A percentile compares a stretch with the other conserved stretches of the same genome.
These are phyloP conservation scores for Hiodon alosoides DNA, from an alignment of 2,113 vertebrate species.

Conservation along the genomic window DNA sequence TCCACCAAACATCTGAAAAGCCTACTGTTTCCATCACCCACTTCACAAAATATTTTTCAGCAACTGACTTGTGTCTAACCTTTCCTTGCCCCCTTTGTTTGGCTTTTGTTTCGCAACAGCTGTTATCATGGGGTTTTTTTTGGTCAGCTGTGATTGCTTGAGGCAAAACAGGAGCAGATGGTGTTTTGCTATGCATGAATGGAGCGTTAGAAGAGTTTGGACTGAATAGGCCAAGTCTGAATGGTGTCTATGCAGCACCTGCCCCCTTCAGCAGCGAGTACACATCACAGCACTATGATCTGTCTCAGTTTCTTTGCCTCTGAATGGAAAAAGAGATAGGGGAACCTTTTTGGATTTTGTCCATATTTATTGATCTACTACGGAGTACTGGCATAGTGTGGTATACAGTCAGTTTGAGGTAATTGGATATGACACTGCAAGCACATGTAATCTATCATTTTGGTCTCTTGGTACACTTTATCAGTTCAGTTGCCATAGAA, in stretches of 20 bases:
- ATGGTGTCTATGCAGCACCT: slow-evolving; percentile 99
- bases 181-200: slow-evolving; percentile 99
- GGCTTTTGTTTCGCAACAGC: slow-evolving; percentile 99
- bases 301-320: slow-evolving; percentile 71
- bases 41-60: slow-evolving; percentile 74
- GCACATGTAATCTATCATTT: slow-evolving; percentile 87
- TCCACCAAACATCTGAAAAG: slow-evolving; percentile 59
- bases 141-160: slow-evolving; percentile 99
- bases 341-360: slow-evolving; percentile 70
- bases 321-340: slow-evolving; percentile 41
- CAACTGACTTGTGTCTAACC: slow-evolving; percentile 89
- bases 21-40: slow-evolving; percentile 68
- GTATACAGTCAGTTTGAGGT: slow-evolving; percentile 89
- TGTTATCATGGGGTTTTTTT: slow-evolving; percentile 89
- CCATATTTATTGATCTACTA: slow-evolving; percentile 96
- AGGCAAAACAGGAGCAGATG: slow-evolving; percentile 99
- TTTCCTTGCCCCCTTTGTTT: slow-evolving; percentile 89
- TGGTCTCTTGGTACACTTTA: slow-evolving; percentile 74
- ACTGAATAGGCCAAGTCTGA: slow-evolving; percentile 98
- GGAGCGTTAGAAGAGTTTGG: slow-evolving; percentile 90
- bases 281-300: slow-evolving; percentile 86
- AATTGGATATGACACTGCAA: slow-evolving; percentile 95
- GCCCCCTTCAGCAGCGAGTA: slow-evolving; percentile 81
- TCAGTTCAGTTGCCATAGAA: slow-evolving; percentile 76
- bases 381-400: slow-evolving; percentile 81